Evolutionary conservation across 2,888 invertebrate genomes (phyloP).

Genomic region (Lepidocyrtinus sp.): DNA sequence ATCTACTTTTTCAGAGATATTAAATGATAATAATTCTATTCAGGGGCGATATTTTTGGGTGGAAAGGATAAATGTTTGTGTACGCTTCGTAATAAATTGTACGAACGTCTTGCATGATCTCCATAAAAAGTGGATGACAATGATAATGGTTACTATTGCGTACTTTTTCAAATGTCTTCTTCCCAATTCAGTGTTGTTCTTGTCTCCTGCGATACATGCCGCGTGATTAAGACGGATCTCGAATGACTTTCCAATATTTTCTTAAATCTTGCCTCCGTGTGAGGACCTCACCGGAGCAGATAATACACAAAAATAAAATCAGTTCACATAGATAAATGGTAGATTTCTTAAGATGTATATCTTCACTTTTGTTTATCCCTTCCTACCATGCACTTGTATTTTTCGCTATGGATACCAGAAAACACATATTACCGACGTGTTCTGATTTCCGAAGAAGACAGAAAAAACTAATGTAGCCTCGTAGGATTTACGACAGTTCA

Average conservation of each 20-base stretch:
- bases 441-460: background rate
- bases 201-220: background rate
- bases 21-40: background rate
- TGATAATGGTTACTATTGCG: too few species aligned
- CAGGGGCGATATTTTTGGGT: too few species aligned
- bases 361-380: slow-evolving; percentile 32
- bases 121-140: too few species aligned
- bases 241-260: slow-evolving; percentile 29
- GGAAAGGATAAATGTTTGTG: too few species aligned
- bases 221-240: slow-evolving; percentile 46
- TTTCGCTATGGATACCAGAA: too few species aligned
- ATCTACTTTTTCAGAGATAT: background rate
- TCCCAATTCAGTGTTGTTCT: background rate
- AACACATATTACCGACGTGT: background rate
- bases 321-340: slow-evolving; percentile 39
- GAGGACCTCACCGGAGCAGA: slow-evolving; percentile 56
- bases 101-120: too few species aligned
- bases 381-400: background rate
- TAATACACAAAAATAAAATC: slow-evolving; percentile 27
- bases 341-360: slow-evolving; percentile 44
- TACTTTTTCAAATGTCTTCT: slow-evolving; percentile 6
- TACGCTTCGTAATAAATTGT: too few species aligned
- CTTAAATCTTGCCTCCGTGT: slow-evolving; percentile 48
- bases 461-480: background rate
- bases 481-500: slow-evolving; percentile 4